Conservation (phyloP, 2,888 invertebrate genomes). For the Morpho deidamia region DNA sequence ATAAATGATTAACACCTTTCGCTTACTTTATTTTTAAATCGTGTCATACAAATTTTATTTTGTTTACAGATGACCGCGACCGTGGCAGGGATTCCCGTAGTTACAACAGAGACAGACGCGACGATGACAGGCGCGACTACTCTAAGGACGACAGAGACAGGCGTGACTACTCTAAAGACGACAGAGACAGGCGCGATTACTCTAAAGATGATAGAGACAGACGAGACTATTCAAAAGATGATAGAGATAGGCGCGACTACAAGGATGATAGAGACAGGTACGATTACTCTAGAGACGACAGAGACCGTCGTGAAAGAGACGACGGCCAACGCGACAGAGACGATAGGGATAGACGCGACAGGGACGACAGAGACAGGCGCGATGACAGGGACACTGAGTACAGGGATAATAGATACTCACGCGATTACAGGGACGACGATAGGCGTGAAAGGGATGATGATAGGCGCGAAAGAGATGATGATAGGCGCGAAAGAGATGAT, state of each 20-base stretch:
- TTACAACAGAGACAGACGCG: constrained; percentile 49
- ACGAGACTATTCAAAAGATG: constrained; percentile 30
- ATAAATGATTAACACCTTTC: too few species aligned
- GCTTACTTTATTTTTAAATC: too few species aligned
- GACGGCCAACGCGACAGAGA: constrained; percentile 50
- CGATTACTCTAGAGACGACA: constrained; percentile 25
- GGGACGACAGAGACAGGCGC: constrained; percentile 27
- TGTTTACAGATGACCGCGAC: constrained; percentile 43
- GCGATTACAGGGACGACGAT: constrained; percentile 28
- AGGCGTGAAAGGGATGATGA: constrained; percentile 30
- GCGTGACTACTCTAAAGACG: constrained; percentile 31
- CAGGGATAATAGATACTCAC: constrained; percentile 28
- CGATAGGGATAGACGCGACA: constrained; percentile 33
- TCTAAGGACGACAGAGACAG: constrained; percentile 33
- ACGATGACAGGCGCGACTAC: constrained; percentile 34
- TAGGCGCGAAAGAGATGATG: constrained; percentile 25
- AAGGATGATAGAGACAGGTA: constrained; percentile 29
- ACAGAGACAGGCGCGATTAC: constrained; percentile 29
- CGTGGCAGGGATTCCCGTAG: constrained; percentile 60
- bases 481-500: constrained; percentile 25
- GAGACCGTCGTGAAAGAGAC: constrained; percentile 46
- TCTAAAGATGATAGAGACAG: constrained; percentile 31
- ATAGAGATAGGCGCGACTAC: constrained; percentile 36
- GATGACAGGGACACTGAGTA: constrained; percentile 2
- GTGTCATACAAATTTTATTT: neutral